Evolutionary conservation across 2,797 vertebrate species (phyloP), one percentile per base, ranked within the genome.

Genomic region (Mus minutoides): DNA sequence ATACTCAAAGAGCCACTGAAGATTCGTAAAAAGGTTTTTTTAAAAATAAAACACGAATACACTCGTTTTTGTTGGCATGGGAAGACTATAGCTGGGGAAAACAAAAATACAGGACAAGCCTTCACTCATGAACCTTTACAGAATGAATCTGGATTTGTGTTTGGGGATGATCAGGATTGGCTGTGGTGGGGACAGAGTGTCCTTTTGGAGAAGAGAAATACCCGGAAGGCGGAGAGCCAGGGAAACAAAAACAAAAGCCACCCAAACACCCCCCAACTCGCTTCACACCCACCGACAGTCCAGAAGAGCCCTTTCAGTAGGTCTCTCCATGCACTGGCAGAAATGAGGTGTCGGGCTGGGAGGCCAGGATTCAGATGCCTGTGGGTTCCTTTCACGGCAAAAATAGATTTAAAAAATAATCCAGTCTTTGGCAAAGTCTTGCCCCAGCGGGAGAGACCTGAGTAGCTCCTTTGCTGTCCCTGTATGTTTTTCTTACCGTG

Each of bases 401-500:
- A 98, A 98, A 98, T 97, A 98, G 97, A 96, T 95, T 96, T 69
- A 95, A 94, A 97, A 97, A 98, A 98, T 96, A 97, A 96, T 95
- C 96, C 90, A 78, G 94, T 37, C 83, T 97, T 92, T 96, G 97
- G 95, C 94, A 92, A 58, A 76, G 76, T 80, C 56, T 89, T 82
- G 89, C 54, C 73, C 67, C n/a, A 75, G 91, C 11, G 16, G 0
- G 46, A 88, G 84, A 87, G 93, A 75, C 92, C 85, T 96, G 62
- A 96, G 88, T 67, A 92, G 93, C 52, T 69, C 92, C 88, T 96
- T 96, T 46, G 69, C 91, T 88, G 76, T 78, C 5, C 3, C 85
- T 69, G 78, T 89, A 2, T 96, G 92, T 85, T 91, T 93, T 75
- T 49, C 6, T 80, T 78, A 75, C 93, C 54, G 40, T 34, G 77